Conservation (phyloP, 1,140 invertebrate genomes). For the Papilio polytes region DNA sequence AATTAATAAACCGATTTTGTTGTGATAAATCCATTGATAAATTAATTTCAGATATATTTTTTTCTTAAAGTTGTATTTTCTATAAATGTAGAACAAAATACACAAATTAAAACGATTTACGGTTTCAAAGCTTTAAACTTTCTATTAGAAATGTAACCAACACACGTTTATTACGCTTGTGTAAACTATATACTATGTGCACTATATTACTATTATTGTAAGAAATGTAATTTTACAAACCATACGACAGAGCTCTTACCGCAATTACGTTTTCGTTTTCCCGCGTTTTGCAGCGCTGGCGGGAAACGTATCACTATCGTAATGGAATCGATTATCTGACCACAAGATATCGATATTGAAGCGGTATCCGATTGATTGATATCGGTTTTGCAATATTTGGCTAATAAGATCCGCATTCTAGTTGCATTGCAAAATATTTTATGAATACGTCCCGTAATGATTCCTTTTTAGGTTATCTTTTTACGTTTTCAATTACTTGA, state of each 20-base stretch:
- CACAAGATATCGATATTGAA: constrained; percentile 16
- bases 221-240: neutral
- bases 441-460: neutral
- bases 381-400: neutral
- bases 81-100: too few relatives aligned
- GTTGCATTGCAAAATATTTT: neutral
- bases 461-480: too few relatives aligned
- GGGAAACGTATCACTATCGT: neutral
- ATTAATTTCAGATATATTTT: too few relatives aligned
- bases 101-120: neutral
- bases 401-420: constrained; percentile 19
- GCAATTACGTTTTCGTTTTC: neutral
- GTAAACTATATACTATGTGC: neutral
- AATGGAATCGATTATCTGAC: constrained; percentile 30
- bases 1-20: neutral
- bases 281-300: neutral
- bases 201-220: neutral
- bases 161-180: neutral
- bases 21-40: neutral
- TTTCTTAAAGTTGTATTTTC: too few relatives aligned
- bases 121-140: neutral
- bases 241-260: neutral
- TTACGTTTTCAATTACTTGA: neutral
- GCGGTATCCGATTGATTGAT: neutral
- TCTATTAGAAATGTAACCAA: neutral